A percentile compares a stretch with the other conserved stretches of the same genome.
These are phyloP conservation scores for Triplophysa bombifrons DNA, from an alignment of 2,797 vertebrate genomes.

Conservation along the genomic window DNA sequence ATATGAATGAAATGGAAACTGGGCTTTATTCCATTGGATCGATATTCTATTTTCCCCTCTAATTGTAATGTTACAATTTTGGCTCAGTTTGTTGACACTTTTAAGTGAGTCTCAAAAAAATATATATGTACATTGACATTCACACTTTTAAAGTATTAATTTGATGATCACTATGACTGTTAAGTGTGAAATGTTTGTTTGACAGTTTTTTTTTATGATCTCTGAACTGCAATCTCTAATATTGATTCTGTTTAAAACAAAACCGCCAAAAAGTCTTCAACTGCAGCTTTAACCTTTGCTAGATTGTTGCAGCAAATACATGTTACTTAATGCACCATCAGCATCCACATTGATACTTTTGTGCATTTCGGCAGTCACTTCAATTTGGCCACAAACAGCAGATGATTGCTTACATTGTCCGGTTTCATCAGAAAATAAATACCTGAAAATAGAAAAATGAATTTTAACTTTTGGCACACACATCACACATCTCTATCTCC, in stretches of 20 bases:
- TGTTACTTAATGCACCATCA: conserved; percentile 1
- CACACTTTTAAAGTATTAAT: not conserved
- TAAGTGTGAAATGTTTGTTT: not conserved
- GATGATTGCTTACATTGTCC: conserved; percentile 14
- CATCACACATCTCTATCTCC: too few species aligned
- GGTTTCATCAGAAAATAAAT: not conserved
- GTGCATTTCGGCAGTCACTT: not conserved
- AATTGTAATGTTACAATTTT: conserved; percentile 18
- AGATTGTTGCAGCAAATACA: conserved; percentile 44
- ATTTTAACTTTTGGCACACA: not conserved
- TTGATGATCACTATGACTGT: not conserved
- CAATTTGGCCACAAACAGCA: conserved; percentile 23
- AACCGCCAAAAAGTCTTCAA: too few species aligned
- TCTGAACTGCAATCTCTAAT: not conserved
- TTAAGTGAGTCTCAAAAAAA: not conserved
- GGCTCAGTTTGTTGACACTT: not conserved
- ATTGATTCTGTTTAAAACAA: not conserved
- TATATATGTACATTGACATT: not conserved
- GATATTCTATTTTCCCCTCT: not conserved
- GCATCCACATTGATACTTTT: too few species aligned
- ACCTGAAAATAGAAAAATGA: conserved; percentile 25
- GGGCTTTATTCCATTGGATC: not conserved
- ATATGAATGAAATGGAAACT: conserved; percentile 10
- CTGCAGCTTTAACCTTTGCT: not conserved
- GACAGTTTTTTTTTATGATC: not conserved